Conservation (phyloP, 2,888 invertebrate genomes). For the Parascotia fuliginaria region DNA sequence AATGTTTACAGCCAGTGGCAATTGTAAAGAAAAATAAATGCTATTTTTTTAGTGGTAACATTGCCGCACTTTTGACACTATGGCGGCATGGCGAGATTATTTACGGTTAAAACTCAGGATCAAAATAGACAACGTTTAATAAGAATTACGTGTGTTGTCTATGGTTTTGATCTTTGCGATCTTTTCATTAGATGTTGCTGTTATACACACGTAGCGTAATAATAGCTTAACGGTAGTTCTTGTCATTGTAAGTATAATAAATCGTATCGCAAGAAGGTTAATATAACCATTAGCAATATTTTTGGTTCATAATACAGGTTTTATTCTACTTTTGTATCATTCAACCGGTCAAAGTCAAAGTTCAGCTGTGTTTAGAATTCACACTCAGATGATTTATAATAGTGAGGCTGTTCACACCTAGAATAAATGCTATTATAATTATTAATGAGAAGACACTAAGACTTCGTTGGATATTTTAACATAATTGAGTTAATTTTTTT, state of each 20-base stretch:
- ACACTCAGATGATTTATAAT: too few species aligned
- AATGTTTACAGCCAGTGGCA: slow-evolving; percentile 37
- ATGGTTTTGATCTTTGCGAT: neutral
- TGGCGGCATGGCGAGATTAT: neutral
- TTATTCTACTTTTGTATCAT: too few species aligned
- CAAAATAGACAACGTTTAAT: too few species aligned
- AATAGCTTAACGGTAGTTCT: neutral
- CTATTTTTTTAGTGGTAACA: slow-evolving; percentile 5
- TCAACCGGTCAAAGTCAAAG: too few species aligned
- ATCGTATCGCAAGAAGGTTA: neutral
- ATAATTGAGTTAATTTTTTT: too few species aligned
- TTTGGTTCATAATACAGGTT: too few species aligned
- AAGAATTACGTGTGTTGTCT: neutral
- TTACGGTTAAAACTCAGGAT: too few species aligned
- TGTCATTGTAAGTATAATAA: neutral
- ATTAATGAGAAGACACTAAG: too few species aligned
- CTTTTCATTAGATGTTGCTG: neutral
- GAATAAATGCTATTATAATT: too few species aligned
- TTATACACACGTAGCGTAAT: neutral
- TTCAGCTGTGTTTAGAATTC: too few species aligned
- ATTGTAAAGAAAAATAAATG: slow-evolving; percentile 12
- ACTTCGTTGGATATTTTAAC: too few species aligned
- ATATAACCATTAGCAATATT: neutral
- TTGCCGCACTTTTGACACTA: neutral
- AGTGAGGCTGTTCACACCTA: too few species aligned